Evolutionary conservation across 2,888 invertebrate species (phyloP), one percentile per base, ranked within the genome.

Genomic region (Scaeva pyrastri): DNA sequence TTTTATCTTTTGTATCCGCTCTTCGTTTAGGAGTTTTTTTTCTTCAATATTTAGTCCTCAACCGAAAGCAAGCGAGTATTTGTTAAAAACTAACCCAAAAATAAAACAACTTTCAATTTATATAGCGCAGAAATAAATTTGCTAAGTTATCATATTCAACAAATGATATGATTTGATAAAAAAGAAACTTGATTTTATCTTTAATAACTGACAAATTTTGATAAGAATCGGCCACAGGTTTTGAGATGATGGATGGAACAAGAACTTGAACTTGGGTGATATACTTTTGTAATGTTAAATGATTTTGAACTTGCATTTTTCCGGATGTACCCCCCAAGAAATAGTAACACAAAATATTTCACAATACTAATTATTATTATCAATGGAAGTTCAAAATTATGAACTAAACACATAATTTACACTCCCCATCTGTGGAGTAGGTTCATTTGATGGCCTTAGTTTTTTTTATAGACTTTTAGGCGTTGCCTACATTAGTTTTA

Each of bases 71-170:
- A 82, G 8, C 31, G 58, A 60, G 72, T 43, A 76, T 60, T 48
- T 48, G 60, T 68, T 55, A 77, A 60, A 83, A 83, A 85, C 85
- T 85, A 85, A 85, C 48, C 62, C 12, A 77, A 76, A 85, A 23
- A 70, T 11, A 70, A 43, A 48, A n/a, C 10, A n/a, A 39, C 21
- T 72, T 48, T 50, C 76, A 81, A 72, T 64, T 85, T 85, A 70
- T 85, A 85, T 85, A 85, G 76, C 48, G 76, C 48, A 41, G 16
- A 48, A 39, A 45, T 52, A 23, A 21, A 23, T 72, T 85, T 56
- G 48, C 5, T 7, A 36, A 75, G 72, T 56, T 48, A 64, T 68
- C 45, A 66, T 8, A 75, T 48, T 70, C 45, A 55, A 23, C 16
- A 62, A n/a, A n/a, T n/a, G n/a, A 64, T 48, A 26, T n/a, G 48